Base-by-base conservation (phyloP, 2,113 vertebrate species). In the Alethe castanea region DNA sequence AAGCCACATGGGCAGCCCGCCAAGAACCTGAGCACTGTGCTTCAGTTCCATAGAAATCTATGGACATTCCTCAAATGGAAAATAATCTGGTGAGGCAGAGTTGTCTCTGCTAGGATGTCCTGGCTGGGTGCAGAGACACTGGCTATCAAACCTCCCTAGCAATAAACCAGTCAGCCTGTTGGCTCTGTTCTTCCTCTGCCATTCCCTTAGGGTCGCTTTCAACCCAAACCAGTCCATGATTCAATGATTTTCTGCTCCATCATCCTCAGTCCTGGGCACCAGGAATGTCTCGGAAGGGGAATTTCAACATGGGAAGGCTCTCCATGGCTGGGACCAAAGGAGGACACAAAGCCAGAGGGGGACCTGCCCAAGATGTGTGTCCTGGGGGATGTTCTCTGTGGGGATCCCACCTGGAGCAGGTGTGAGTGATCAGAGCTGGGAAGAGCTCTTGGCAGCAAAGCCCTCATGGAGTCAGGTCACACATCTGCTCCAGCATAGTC, bases 11-110 rank as follows among this genome's bases (percentile, higher is more conserved):
- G 92, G 91, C 74, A 94, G 60, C 62, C 54, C 0, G 77, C 86
- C 87, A 88, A 86, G 72, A 96, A 81, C 88, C 72, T 29, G 1
- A 94, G 78, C 60, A 77, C 84, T 92, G 73, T 0, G 2, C 74
- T 83, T 59, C 48, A 83, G 53, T 64, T 56, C n/a, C 87, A 79
- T 0, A 93, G 80, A 92, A 94, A 80, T 85, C 87, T 85, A 69
- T 35, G 82, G 76, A 70, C 45, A 83, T 78, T 92, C 60, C 84
- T 92, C 84, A 84, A 91, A 77, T 26, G 44, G 77, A 88, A 97
- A 96, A 90, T 71, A 93, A 94, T 59, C 48, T 9, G 1, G 10
- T 0, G 0, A 85, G 88, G 85, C 90, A 88, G 57, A 89, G 56
- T 50, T 29, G 59, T 60, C 80, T 77, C 83, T 47, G 78, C 62